Base-by-base conservation (phyloP, 2,113 vertebrate genomes). In the Labeo rohita region DNA sequence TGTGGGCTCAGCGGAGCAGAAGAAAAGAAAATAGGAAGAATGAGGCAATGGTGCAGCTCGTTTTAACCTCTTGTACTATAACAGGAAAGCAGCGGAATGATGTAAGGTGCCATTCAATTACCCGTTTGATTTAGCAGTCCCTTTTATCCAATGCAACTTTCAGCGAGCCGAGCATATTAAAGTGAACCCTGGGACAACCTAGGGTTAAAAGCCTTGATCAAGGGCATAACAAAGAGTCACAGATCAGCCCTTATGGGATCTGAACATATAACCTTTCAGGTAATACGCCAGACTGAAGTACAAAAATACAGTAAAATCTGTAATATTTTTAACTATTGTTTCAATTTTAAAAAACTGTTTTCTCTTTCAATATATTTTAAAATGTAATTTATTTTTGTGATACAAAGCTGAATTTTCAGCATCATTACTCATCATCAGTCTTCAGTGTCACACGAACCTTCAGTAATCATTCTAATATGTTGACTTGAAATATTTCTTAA, bases 1-100 rank as follows among this genome's bases (percentile, higher is more conserved):
- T 52, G 47, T 82, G 18, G 80, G 18, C 39, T 45, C 75, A 84
- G 87, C 18, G n/a, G 50, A 66, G 39, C 66, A 79, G 50, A 81
- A 83, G n/a, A 83, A 85, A 73, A 83, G 54, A 13, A 85, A 85
- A 61, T 66, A 52, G 68, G n/a, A 39, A 4, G 68, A 39, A 82
- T 23, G 82, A 61, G 77, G 36, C 73, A 66, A 75, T 6, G 36
- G 79, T 85, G 80, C 75, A 73, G 47, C 15, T 75, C 18, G 66
- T 56, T 59, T 79, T 36, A 54, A 56, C 65, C 77, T 68, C 49
- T 81, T 10, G 18, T 73, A 39, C 75, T 77, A 23, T 8, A 74
- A 81, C 13, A 77, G 83, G 23, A 39, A 6, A 28, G 63, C 18
- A 34, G 8, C 8, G n/a, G 21, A 74, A 36, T 21, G 6, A 54